Evolutionary conservation across 2,888 invertebrate genomes (phyloP), one percentile per base, ranked within the genome.

Genomic region (Eupelmus urozonus): DNA sequence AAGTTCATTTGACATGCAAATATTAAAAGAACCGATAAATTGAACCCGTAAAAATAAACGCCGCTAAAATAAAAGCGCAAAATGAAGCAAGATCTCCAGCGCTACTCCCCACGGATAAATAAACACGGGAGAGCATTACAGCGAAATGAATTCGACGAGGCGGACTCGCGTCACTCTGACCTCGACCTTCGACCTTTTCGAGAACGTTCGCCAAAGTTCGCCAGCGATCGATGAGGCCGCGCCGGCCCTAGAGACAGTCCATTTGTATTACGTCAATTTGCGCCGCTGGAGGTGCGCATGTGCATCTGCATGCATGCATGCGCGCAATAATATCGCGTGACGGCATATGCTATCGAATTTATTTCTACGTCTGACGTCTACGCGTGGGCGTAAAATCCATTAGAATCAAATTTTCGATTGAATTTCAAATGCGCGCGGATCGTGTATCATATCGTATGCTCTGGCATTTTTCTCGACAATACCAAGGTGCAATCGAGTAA

Each of bases 121-220:
- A 34, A 34, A 3, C 3, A 34, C 9, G 9, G 34, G 9, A 34
- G 3, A 5, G 3, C 34, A 34, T 34, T 34, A 5, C 9, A 9
- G 3, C 3, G 9, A 34, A 34, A 9, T 34, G 3, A 34, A 34
- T 34, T 34, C 9, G 9, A 34, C 9, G 34, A 34, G 11, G 27
- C 23, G 7, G 63, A 16, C 13, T 57, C 0, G 4, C 27, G 25
- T 63, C 16, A 49, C 25, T 25, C 25, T 25, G 45, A 49, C 63
- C 45, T 63, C 25, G 63, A 45, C 62, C 62, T 23, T 62, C 40
- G 34, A 20, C 34, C 62, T 42, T 45, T n/a, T 62, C 25, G 45
- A 23, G 25, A n/a, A n/a, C 45, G 23, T 49, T 25, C 13, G 63
- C 45, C 45, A 63, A 45, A 63, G 63, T 63, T 63, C 27, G n/a